Percentiles rank a stretch among this genome's conserved stretches.
phyloP scores from a whole-genome alignment of 2,888 invertebrate genomes.

The Sclerodermus sp. region DNA sequence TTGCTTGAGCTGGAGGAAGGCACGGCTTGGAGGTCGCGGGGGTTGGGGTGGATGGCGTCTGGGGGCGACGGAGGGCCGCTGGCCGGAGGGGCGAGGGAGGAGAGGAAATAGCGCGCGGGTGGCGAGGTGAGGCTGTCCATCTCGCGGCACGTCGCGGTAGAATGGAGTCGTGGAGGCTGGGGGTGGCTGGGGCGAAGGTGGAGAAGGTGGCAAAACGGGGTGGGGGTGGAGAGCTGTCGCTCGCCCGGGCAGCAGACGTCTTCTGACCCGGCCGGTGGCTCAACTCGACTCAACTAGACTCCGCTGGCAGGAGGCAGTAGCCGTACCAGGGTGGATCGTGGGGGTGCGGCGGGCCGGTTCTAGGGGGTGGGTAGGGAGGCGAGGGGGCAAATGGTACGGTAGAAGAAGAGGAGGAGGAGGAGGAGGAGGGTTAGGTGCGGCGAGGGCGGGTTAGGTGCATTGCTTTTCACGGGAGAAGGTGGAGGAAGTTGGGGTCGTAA shows the following conservation, averaged over 20 bases:
- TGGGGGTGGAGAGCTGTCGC: constrained; percentile 51
- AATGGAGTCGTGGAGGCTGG: constrained; percentile 43
- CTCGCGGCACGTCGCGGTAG: constrained; percentile 47
- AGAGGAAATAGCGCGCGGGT: constrained; percentile 5
- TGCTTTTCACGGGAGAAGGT: constrained; percentile 51
- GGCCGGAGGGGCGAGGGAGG: neutral
- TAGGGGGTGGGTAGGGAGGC: constrained; percentile 21
- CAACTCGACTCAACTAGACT: constrained; percentile 50
- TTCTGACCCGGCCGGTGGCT: constrained; percentile 60
- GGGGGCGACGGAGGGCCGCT: neutral
- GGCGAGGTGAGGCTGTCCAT: constrained; percentile 41
- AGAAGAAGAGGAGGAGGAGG: constrained; percentile 23
- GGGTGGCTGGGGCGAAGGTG: constrained; percentile 26
- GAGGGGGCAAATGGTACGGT: constrained; percentile 21
- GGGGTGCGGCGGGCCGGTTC: constrained; percentile 19
- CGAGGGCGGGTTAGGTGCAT: constrained; percentile 47
- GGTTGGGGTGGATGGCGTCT: neutral
- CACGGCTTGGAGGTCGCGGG: neutral
- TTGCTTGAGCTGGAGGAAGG: no score
- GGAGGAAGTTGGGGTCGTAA: constrained; percentile 41
- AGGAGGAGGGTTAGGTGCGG: constrained; percentile 30
- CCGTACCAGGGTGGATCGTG: constrained; percentile 17
- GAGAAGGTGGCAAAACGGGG: constrained; percentile 22
- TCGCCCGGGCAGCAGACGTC: constrained; percentile 59
- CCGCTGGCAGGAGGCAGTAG: constrained; percentile 38